These are phyloP conservation scores for Caenorhabditis angaria DNA, from an alignment of 2,888 invertebrate species.

Conservation along the genomic window DNA sequence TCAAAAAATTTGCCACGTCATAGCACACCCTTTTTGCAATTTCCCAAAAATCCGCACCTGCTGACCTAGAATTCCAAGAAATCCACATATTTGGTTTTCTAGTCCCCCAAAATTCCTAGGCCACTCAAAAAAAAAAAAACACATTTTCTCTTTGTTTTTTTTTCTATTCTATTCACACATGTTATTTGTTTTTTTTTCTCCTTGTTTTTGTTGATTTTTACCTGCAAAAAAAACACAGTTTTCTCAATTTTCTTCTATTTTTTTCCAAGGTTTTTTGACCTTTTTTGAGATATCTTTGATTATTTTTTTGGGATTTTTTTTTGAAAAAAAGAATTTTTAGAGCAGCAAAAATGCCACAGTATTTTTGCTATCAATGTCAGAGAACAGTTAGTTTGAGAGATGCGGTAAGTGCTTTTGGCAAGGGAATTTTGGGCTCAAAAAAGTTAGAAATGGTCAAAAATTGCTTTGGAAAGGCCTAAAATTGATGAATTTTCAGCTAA, in stretches of 20 bases:
- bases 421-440: no score
- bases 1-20: no score
- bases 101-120: no score
- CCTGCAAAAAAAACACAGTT: constrained; percentile 9
- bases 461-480: no score
- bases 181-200: not conserved
- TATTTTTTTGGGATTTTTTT: not conserved
- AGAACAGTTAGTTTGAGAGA: constrained; percentile 25
- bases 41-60: no score
- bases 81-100: no score
- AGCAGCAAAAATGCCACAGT: constrained; percentile 21
- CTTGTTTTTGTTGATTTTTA: not conserved
- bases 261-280: not conserved
- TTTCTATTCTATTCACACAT: not conserved
- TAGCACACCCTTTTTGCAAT: no score
- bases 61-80: no score
- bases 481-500: no score
- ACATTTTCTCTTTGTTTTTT: no score
- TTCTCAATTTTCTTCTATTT: not conserved
- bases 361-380: constrained; percentile 44
- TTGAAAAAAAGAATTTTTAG: not conserved
- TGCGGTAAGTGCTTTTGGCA: constrained; percentile 13
- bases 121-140: no score
- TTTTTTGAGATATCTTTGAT: not conserved
- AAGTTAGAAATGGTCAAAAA: no score